These are phyloP conservation scores for Epistrophe grossulariae DNA, from an alignment of 2,888 invertebrate species.

Conservation along the genomic window DNA sequence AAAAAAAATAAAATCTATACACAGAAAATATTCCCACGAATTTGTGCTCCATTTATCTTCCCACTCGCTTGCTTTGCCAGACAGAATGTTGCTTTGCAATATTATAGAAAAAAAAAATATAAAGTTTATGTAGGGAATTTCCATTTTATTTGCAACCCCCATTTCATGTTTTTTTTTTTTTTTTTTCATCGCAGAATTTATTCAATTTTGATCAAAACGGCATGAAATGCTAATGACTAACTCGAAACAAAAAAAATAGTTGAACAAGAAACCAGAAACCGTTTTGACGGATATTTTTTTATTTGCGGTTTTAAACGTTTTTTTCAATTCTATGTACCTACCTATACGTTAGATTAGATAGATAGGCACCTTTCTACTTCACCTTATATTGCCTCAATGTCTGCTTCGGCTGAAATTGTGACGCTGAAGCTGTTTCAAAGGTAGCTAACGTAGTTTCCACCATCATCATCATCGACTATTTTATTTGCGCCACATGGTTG, in stretches of 20 bases:
- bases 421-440: background rate
- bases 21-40: background rate
- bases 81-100: background rate
- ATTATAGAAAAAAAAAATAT: background rate
- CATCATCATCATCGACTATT: background rate
- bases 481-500: conserved; percentile 18
- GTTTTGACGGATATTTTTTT: background rate
- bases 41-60: conserved; percentile 4
- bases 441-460: background rate
- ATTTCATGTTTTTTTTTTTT: background rate
- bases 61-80: conserved; percentile 2
- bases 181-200: conserved; percentile 3
- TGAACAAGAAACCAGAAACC: background rate
- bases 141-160: conserved; percentile 20
- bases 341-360: too few species aligned
- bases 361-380: background rate
- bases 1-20: background rate
- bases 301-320: background rate
- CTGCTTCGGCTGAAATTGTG: background rate
- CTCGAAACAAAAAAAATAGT: background rate
- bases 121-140: background rate
- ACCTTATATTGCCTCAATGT: conserved; percentile 22
- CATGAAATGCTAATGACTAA: conserved; percentile 23
- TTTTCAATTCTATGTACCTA: background rate
- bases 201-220: background rate